These are phyloP conservation scores for Nothocercus nigrocapillus DNA, from an alignment of 2,113 vertebrate genomes.

Conservation along the genomic window DNA sequence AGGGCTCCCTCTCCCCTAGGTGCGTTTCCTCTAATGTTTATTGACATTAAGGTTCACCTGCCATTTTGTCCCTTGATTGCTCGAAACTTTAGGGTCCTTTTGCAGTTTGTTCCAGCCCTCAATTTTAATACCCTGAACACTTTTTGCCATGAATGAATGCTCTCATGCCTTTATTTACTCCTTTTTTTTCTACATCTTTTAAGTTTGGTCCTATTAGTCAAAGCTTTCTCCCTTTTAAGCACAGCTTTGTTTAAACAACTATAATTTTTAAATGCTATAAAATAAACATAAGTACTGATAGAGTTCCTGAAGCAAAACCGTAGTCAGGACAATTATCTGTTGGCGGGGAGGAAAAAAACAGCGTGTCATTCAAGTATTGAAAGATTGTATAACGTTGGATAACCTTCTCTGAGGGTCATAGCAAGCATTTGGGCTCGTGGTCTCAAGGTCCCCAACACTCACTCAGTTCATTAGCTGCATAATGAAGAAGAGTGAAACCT, in stretches of 20 bases:
- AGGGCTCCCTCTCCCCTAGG: not conserved
- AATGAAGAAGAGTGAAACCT: not conserved
- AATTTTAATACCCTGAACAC: not conserved
- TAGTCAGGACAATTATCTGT: not conserved
- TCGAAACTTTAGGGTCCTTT: not conserved
- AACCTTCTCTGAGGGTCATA: not conserved
- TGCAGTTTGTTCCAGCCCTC: not conserved
- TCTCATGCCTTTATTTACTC: not conserved
- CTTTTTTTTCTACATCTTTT: not conserved
- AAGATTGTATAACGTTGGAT: not conserved
- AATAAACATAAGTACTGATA: not conserved
- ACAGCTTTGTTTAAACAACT: not conserved
- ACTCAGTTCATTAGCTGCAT: not conserved
- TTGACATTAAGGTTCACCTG: not conserved
- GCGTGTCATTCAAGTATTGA: not conserved
- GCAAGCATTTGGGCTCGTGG: not conserved
- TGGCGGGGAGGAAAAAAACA: not conserved
- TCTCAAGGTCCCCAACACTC: not conserved
- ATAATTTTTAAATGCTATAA: not conserved
- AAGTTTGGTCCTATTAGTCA: not conserved
- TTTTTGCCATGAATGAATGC: not conserved
- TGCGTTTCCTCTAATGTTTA: not conserved
- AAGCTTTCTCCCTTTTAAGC: not conserved
- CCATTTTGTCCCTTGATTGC: not conserved
- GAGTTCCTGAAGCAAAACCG: not conserved